Evolutionary conservation across 2,888 invertebrate species (phyloP).

Genomic region (Lithophane socia): DNA sequence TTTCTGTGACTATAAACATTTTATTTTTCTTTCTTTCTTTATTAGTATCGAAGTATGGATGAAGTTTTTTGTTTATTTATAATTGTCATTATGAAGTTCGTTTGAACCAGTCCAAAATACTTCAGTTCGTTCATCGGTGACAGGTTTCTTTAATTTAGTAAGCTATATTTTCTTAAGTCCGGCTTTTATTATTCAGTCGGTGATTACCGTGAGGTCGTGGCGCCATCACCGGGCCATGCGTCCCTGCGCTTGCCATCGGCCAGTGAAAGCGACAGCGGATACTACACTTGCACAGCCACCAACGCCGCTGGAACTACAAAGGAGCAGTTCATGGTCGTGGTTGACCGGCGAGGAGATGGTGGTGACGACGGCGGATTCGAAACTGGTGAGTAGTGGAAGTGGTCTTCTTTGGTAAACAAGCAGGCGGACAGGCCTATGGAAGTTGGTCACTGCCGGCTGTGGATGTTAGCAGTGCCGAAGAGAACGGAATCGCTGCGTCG

Average conservation of each 20-base stretch:
- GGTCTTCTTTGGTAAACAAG: not conserved
- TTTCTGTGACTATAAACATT: not conserved
- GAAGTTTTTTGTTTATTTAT: not conserved
- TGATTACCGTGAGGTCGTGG: constrained; percentile 73
- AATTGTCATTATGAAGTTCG: not conserved
- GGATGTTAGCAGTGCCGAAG: not conserved
- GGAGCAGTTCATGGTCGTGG: constrained; percentile 91
- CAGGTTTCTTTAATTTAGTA: not conserved
- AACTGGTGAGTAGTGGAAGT: constrained; percentile 22
- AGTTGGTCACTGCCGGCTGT: not conserved
- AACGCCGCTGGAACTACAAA: constrained; percentile 92
- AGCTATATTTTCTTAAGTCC: not conserved
- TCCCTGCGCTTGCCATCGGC: constrained; percentile 76
- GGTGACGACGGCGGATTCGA: constrained; percentile 52
- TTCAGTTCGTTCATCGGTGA: not conserved
- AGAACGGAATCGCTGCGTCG: not conserved
- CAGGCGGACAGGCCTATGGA: too few species aligned
- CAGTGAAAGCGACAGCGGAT: constrained; percentile 91
- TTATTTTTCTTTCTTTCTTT: not conserved
- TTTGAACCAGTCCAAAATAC: not conserved
- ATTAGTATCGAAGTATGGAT: not conserved
- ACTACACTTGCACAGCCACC: constrained; percentile 93
- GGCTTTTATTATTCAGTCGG: constrained; percentile 41
- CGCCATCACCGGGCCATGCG: constrained; percentile 77
- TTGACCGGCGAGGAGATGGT: constrained; percentile 84